Base-by-base conservation (phyloP, 1,140 invertebrate genomes). In the Drosophila subpulchrella region DNA sequence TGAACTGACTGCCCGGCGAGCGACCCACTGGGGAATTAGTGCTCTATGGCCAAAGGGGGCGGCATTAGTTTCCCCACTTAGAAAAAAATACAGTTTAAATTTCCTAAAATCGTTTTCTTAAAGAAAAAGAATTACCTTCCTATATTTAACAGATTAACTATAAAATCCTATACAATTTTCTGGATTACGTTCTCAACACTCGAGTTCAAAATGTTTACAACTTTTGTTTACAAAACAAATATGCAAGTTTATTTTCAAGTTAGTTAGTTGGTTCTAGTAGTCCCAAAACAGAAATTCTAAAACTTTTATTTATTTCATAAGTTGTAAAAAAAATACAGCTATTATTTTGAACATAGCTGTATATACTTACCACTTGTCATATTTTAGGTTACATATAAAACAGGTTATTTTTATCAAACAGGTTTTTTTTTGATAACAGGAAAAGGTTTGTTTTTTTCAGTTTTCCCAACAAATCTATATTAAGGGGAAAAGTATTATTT, bases 1-100 rank as follows among this genome's bases (percentile, higher is more conserved):
- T 86, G 75, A 74, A 86, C 83, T 88, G 50, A 88, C 55, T 61
- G 57, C 12, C 50, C 50, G 36, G 20, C 34, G 48, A 73, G 61
- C 83, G 75, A 82, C 55, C 78, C 78, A 51, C 57, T 42, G 74
- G 36, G 36, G 47, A 66, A 50, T 56, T 47, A 39, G 30, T 59
- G 36, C 56, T 50, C 56, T 55, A 27, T 24, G 34, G 30, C 27
- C 17, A 57, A 76, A 78, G 47, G 44, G 63, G 42, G 39, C 36
- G 51, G 51, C 41, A 62, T 51, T 58, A 47, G 38, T 17, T 6
- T 8, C 42, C 38, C 34, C 65, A 55, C 66, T 62, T 39, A 24
- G 44, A 48, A 48, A 67, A 67, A 58, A 62, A 36, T 34, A 10
- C 10, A 10, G 32, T 34, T 34, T 10, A 34, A 8, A 10, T 34